phyloP scores from a whole-genome alignment of 1,140 invertebrate species.

The Coptotermes formosanus region DNA sequence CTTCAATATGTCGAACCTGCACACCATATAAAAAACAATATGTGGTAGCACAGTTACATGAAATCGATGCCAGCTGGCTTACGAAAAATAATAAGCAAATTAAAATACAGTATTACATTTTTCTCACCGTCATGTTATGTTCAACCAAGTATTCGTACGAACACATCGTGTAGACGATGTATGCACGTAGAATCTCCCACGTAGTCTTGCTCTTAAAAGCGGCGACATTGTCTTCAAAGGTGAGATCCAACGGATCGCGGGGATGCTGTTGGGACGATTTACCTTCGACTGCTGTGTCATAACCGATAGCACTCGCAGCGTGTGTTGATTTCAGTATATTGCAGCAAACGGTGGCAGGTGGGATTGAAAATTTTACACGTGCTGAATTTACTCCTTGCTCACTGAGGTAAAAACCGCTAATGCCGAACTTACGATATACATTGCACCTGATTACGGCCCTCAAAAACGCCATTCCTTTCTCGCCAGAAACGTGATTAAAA shows the following conservation, averaged over 20 bases:
- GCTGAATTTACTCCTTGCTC: slow-evolving; percentile 8
- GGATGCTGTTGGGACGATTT: slow-evolving; percentile 30
- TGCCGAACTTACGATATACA: slow-evolving; percentile 42
- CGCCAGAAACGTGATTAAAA: not conserved
- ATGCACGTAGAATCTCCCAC: slow-evolving; percentile 86
- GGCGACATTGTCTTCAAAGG: slow-evolving; percentile 77
- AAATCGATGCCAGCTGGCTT: too few relatives aligned
- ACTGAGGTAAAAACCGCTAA: slow-evolving; percentile 2
- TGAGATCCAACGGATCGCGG: slow-evolving; percentile 79
- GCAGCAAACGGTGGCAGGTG: slow-evolving; percentile 4
- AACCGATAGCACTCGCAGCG: slow-evolving; percentile 34
- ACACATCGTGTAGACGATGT: slow-evolving; percentile 92
- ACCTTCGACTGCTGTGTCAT: slow-evolving; percentile 23
- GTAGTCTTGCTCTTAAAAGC: slow-evolving; percentile 95
- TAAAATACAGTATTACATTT: not conserved
- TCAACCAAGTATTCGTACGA: slow-evolving; percentile 87
- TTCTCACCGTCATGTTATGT: slow-evolving; percentile 88
- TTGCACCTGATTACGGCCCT: slow-evolving; percentile 45
- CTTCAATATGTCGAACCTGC: too few relatives aligned
- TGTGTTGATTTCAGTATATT: slow-evolving; percentile 31
- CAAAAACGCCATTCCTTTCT: slow-evolving; percentile 49
- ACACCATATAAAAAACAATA: too few relatives aligned
- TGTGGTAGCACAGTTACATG: too few relatives aligned
- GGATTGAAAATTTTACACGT: not conserved
- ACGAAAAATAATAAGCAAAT: too few relatives aligned